Conservation (phyloP, 1,140 invertebrate genomes). For the Megathymus violae region DNA sequence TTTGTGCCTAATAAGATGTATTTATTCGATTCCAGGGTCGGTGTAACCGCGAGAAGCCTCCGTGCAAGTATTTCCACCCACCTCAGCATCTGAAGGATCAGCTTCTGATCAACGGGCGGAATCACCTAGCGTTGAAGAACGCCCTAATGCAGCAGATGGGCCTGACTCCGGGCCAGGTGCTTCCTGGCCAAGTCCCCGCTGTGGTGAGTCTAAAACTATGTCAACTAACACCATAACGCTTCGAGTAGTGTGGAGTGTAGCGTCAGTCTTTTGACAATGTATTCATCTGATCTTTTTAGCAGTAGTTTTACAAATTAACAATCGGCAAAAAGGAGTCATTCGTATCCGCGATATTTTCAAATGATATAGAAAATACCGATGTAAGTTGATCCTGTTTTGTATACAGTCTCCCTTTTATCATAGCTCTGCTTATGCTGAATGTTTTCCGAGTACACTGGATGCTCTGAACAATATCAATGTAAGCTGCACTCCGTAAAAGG, state of each 20-base stretch:
- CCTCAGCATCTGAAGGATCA: slow-evolving; percentile 99
- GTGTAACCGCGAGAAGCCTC: slow-evolving; percentile 99
- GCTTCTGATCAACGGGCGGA: slow-evolving; percentile 99
- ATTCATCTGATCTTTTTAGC: background rate
- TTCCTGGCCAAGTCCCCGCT: slow-evolving; percentile 94
- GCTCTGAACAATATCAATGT: background rate
- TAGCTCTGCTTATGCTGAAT: background rate
- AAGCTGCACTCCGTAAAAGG: background rate
- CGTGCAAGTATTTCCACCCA: slow-evolving; percentile 99
- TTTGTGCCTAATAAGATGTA: background rate
- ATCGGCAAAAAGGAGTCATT: background rate
- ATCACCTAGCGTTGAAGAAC: slow-evolving; percentile 99
- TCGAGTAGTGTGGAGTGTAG: background rate
- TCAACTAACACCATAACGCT: slow-evolving; percentile 38
- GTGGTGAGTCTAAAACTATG: slow-evolving; percentile 89
- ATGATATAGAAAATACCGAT: background rate
- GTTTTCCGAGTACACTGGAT: background rate
- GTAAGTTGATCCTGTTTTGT: background rate
- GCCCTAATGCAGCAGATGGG: slow-evolving; percentile 98
- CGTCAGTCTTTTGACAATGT: background rate
- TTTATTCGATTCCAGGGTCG: slow-evolving; percentile 92
- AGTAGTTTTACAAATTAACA: background rate
- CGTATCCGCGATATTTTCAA: background rate
- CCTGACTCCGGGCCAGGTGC: slow-evolving; percentile 93
- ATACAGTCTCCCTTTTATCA: background rate